Evolutionary conservation across 1,140 invertebrate species (phyloP), one percentile per base, ranked within the genome.

Genomic region (Aradophagus sp.): DNA sequence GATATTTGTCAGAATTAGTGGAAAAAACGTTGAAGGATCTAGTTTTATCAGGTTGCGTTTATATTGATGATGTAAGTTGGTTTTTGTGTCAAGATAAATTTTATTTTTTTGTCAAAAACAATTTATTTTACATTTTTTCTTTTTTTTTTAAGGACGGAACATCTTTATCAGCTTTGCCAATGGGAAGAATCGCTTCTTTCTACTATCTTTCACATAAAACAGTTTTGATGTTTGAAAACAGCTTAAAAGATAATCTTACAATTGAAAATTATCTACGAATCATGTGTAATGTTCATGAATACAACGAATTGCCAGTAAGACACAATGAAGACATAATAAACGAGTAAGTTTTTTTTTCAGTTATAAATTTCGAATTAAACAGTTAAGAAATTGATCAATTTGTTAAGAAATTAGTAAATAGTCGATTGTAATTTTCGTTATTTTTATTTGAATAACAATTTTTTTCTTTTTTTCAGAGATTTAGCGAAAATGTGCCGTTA

Each of bases 281-380:
- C 12, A 87, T 99, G 62, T 91, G 93, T 34, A 91, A 96, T 81
- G 91, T 92, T 10, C 88, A 96, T 63, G 98, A 99, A 82, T 99
- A 98, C 79, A 90, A 91, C 41, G 92, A 98, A 77, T 88, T 99
- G 35, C 98, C 98, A 0, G 97, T 99, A 5, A 88, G 98, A 38
- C 98, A 99, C 81, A 99, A 99, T 84, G 98, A 99, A 87, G 98
- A 99, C 83, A 86, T 93, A 58, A 87, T 97, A 31, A 99, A 99
- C 83, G 93, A 91, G 93, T 95, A 85, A 80, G 80, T 62, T 29
- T 29, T 48, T 48, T 11, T 35, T 32, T 23, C 31, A n/a, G n/a
- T n/a, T n/a, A n/a, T n/a, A n/a, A n/a, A n/a, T n/a, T n/a, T n/a
- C n/a, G n/a, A n/a, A n/a, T 16, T 16, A 27, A 31, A 31, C 10